Base-by-base conservation (phyloP, 2,113 vertebrate genomes). In the Motacilla tschutschensis region DNA sequence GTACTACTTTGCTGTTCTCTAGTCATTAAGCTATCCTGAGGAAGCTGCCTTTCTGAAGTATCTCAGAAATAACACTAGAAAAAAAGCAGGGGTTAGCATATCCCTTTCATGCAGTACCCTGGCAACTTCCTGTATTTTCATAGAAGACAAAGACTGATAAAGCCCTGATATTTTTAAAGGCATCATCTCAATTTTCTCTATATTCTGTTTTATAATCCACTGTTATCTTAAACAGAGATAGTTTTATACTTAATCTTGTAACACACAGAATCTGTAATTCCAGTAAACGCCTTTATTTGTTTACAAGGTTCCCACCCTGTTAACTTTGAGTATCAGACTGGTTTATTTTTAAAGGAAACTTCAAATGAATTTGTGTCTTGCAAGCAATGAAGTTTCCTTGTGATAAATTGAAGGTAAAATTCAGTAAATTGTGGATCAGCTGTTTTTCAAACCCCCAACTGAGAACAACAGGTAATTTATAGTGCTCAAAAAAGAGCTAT, bases 331-430 rank as follows among this genome's bases (percentile, higher is more conserved):
- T 36, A 36, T 82, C 67, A 73, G 59, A 26, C 4, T 54, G 55
- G 75, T 88, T 81, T 88, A 55, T 92, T 92, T 86, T 79, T 73
- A 84, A 75, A 91, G 53, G 40, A 77, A 81, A 79, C 28, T 53
- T 84, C 48, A 86, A 79, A 86, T 73, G 25, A 76, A 35, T 73
- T 79, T 79, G 6, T 70, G 16, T 35, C 29, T 79, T 33, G 5
- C 15, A 83, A 81, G 38, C 35, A 81, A 50, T 65, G 40, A 81
- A 62, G 51, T 62, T 81, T 78, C 9, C 48, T 78, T 70, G 13
- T 63, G 71, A 77, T 60, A 79, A 82, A 73, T 15, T 53, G 51
- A 51, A 60, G 38, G 57, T 21, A 69, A 38, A 72, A 24, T 57
- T 62, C 24, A 7, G 28, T 79, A 79, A 76, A 79, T 55, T 33